A percentile compares a stretch with the other conserved stretches of the same genome.
Evolutionary conservation across 2,797 vertebrate species (phyloP).

Genomic region (Champsocephalus gunnari): DNA sequence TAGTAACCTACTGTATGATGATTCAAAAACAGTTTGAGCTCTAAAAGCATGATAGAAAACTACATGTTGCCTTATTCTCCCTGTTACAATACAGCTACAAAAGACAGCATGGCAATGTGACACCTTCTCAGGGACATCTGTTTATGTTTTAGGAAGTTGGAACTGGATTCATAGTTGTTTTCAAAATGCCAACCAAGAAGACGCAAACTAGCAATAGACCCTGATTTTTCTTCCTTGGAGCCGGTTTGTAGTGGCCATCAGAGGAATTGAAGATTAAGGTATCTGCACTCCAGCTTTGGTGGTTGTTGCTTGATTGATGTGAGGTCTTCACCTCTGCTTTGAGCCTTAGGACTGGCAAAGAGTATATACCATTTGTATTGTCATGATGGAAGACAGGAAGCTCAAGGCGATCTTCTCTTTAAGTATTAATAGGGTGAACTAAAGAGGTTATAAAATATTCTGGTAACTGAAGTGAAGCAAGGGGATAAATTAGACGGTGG

Average conservation of each 20-base stretch:
- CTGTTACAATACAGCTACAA: not conserved
- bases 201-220: not conserved
- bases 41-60: not conserved
- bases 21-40: not conserved
- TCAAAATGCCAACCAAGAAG: not conserved
- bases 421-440: constrained; percentile 69
- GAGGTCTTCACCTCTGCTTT: constrained; percentile 33
- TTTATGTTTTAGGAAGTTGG: not conserved
- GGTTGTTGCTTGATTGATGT: constrained; percentile 51
- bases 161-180: not conserved
- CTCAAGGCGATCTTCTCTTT: constrained; percentile 63
- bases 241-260: constrained; percentile 9
- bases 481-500: constrained; percentile 49
- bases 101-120: not conserved
- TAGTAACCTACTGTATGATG: not conserved
- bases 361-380: constrained; percentile 52
- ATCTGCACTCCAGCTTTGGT: constrained; percentile 13
- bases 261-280: constrained; percentile 15
- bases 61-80: not conserved
- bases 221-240: constrained; percentile 16
- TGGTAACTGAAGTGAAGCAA: constrained; percentile 64
- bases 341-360: constrained; percentile 38
- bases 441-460: constrained; percentile 65
- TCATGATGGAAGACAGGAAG: constrained; percentile 46
- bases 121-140: not conserved